A percentile compares a stretch with the other conserved stretches of the same genome.
Evolutionary conservation across 2,888 invertebrate species (phyloP).

Genomic region (Apotomis turbidana): DNA sequence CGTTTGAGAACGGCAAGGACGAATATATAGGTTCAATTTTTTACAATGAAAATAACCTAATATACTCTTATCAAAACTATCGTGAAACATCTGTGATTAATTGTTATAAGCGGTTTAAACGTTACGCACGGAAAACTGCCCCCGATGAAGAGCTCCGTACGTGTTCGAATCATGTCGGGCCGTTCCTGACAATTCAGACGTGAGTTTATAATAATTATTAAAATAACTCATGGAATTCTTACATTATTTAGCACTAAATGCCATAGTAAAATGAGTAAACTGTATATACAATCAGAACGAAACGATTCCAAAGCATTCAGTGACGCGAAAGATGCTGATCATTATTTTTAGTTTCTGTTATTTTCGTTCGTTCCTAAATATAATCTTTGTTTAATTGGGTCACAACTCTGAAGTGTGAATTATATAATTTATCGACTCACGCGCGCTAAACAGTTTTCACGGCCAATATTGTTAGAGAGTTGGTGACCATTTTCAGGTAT

Average conservation of each 20-base stretch:
- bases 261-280: too few relatives aligned
- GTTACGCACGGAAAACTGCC: too few relatives aligned
- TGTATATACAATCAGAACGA: too few relatives aligned
- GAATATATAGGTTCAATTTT: too few relatives aligned
- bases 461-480: slow-evolving; percentile 31
- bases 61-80: too few relatives aligned
- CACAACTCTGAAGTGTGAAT: slow-evolving; percentile 28
- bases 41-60: too few relatives aligned
- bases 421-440: slow-evolving; percentile 26
- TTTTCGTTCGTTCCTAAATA: slow-evolving; percentile 28
- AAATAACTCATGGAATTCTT: not conserved
- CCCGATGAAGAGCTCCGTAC: too few relatives aligned
- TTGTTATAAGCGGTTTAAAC: too few relatives aligned
- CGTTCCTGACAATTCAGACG: too few relatives aligned
- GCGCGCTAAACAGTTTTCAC: slow-evolving; percentile 27
- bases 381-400: slow-evolving; percentile 29
- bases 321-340: not conserved
- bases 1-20: too few relatives aligned
- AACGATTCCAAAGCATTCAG: not conserved
- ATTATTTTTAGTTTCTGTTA: slow-evolving; percentile 30
- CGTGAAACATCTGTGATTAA: too few relatives aligned
- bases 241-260: not conserved
- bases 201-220: not conserved
- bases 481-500: slow-evolving; percentile 23
- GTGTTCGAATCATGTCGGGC: too few relatives aligned